A percentile compares a stretch with the other conserved stretches of the same genome.
These are phyloP conservation scores for Hetaerina titia DNA, from an alignment of 2,888 invertebrate genomes.

Conservation along the genomic window DNA sequence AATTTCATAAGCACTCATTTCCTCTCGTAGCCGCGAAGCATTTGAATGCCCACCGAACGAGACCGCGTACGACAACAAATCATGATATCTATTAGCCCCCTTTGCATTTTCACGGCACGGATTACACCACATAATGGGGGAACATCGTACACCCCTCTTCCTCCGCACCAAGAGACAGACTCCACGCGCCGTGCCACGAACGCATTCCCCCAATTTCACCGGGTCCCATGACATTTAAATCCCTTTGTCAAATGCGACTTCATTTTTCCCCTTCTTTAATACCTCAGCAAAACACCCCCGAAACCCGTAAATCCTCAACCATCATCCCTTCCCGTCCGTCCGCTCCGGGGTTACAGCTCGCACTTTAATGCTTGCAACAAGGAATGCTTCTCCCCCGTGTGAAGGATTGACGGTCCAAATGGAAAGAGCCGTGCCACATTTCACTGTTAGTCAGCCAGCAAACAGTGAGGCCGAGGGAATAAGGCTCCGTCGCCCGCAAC, in stretches of 20 bases:
- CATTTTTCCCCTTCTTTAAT: neutral
- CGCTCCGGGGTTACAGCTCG: neutral
- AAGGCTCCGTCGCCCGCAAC: neutral
- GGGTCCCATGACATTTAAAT: conserved; percentile 3
- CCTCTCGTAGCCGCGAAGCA: neutral
- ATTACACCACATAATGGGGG: conserved; percentile 1
- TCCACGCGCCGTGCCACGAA: neutral
- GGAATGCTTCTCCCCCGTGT: conserved; percentile 2
- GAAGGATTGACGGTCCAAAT: conserved; percentile 41
- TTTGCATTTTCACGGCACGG: conserved; percentile 10
- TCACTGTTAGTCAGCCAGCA: conserved; percentile 57
- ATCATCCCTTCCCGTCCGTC: conserved; percentile 12
- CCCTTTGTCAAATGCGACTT: conserved; percentile 48
- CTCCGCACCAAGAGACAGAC: neutral
- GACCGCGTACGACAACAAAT: neutral
- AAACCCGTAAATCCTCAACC: neutral
- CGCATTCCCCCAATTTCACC: neutral
- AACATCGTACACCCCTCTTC: neutral
- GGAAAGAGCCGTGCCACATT: conserved; percentile 56
- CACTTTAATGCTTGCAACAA: conserved; percentile 20
- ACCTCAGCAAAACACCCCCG: neutral
- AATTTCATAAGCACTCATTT: neutral
- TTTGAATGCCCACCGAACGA: neutral
- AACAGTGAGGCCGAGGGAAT: conserved; percentile 28
- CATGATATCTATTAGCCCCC: conserved; percentile 10